Evolutionary conservation across 2,113 vertebrate species (phyloP).

Genomic region (Halcyon senegalensis): DNA sequence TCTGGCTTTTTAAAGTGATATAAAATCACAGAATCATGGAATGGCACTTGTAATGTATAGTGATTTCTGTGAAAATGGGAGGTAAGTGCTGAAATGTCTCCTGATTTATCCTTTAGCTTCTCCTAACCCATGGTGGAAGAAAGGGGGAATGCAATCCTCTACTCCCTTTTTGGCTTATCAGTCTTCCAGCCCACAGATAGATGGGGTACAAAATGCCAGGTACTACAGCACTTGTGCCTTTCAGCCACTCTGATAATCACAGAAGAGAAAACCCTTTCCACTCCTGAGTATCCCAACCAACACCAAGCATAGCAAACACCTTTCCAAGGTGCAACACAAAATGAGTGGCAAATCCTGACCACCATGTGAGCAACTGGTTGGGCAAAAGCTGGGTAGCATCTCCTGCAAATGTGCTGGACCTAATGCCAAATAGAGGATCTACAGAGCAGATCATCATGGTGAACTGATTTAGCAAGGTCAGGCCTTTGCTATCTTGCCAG

Average conservation of each 20-base stretch:
- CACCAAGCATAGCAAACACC: rapidly evolving
- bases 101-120: constrained; percentile 22
- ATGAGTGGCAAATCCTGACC: rapidly evolving
- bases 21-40: constrained; percentile 42
- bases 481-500: not conserved
- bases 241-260: not conserved
- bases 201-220: not conserved
- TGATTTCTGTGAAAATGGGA: constrained; percentile 31
- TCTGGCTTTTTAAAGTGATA: constrained; percentile 28
- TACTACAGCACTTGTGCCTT: not conserved
- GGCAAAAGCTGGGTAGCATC: not conserved
- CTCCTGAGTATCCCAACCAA: not conserved
- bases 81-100: constrained; percentile 23
- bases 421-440: not conserved
- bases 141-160: not conserved
- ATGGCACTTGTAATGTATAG: constrained; percentile 43
- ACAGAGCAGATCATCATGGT: not conserved
- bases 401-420: not conserved
- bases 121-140: not conserved
- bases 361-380: not conserved
- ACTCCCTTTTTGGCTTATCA: not conserved
- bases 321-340: not conserved
- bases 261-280: not conserved
- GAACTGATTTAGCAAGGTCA: rapidly evolving
- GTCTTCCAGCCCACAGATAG: not conserved